These are phyloP conservation scores for Pachyrhynchus sulphureomaculatus DNA, from an alignment of 1,140 invertebrate genomes.

Conservation along the genomic window DNA sequence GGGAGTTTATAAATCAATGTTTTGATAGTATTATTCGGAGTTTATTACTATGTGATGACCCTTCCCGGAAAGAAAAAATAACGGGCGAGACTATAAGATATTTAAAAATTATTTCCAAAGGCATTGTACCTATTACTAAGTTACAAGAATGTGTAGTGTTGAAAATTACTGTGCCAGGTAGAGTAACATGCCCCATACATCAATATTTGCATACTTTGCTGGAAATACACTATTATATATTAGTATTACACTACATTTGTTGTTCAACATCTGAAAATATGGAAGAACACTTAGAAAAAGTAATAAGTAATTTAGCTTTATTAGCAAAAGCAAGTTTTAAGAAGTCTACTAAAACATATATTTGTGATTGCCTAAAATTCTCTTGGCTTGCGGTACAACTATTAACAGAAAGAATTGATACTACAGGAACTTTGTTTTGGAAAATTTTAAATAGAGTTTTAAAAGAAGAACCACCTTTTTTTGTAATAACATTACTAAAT, in stretches of 20 bases:
- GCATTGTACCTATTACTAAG: conserved; percentile 21
- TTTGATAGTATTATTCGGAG: conserved; percentile 28
- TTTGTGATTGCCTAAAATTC: conserved; percentile 35
- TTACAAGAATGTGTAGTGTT: conserved; percentile 27
- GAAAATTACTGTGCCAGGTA: conserved; percentile 28
- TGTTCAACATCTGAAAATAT: conserved; percentile 6
- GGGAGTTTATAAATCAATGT: conserved; percentile 31
- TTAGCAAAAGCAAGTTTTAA: conserved; percentile 30
- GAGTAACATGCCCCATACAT: conserved; percentile 30
- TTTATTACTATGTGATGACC: conserved; percentile 22
- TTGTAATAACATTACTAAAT: conserved; percentile 33
- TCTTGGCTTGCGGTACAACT: conserved; percentile 34
- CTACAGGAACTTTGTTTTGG: conserved; percentile 34
- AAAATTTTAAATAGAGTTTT: conserved; percentile 34
- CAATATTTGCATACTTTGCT: conserved; percentile 43
- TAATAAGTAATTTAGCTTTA: conserved; percentile 33
- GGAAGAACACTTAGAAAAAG: conserved; percentile 22
- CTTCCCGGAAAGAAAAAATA: conserved; percentile 11
- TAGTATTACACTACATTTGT: conserved; percentile 30
- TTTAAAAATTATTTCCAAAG: conserved; percentile 16
- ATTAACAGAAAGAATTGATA: conserved; percentile 25
- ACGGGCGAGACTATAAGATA: conserved; percentile 14
- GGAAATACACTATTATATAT: conserved; percentile 38
- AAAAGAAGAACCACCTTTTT: conserved; percentile 25
- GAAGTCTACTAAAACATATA: conserved; percentile 23